Evolutionary conservation across 1,140 invertebrate species (phyloP).

Genomic region (Diploscapter pachys): DNA sequence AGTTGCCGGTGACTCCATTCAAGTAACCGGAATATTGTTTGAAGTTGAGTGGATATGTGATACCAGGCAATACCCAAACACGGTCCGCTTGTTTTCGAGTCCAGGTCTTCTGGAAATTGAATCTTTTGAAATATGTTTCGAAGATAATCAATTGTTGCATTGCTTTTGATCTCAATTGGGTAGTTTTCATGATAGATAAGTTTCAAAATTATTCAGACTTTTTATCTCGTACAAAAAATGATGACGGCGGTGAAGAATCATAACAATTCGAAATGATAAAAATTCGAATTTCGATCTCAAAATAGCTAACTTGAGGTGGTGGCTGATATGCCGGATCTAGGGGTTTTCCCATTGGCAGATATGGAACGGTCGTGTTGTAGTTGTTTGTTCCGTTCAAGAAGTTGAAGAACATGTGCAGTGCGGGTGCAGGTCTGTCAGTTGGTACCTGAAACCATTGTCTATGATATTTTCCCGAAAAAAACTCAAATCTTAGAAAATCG

Average conservation of each 20-base stretch:
- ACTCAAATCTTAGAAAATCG: no score
- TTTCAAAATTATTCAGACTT: no score
- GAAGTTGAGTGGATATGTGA: constrained; percentile 37
- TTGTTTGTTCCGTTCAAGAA: constrained; percentile 36
- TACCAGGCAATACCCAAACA: constrained; percentile 35
- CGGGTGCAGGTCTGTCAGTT: constrained; percentile 61
- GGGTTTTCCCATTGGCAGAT: constrained; percentile 3
- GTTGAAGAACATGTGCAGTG: constrained; percentile 59
- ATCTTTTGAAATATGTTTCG: neutral
- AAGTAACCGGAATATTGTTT: constrained; percentile 43
- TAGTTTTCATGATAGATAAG: neutral
- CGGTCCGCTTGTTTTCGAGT: constrained; percentile 36
- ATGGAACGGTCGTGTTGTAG: constrained; percentile 25
- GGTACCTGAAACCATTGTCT: constrained; percentile 66
- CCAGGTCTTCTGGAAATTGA: neutral
- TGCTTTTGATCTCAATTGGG: neutral
- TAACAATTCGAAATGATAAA: no score
- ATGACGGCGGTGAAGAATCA: no score
- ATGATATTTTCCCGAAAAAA: no score
- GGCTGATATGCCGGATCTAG: constrained; percentile 8
- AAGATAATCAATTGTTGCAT: neutral
- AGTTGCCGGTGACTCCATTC: constrained; percentile 36
- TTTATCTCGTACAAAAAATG: no score
- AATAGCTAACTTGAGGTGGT: constrained; percentile 1
- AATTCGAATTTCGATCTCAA: no score